Conservation (phyloP, 1,140 invertebrate genomes). For the Drosophila kikkawai region DNA sequence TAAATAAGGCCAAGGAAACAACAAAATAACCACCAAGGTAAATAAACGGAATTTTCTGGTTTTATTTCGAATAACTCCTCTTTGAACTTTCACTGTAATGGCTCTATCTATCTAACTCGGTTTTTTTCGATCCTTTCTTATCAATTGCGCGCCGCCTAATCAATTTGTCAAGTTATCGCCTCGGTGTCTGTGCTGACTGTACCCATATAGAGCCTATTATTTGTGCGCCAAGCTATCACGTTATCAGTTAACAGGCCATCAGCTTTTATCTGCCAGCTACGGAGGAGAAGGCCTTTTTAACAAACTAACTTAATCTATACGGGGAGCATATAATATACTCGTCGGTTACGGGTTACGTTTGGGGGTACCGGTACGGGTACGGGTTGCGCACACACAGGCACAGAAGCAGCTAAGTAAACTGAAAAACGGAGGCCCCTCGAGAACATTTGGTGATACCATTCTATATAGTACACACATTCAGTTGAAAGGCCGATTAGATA, state of each 20-base stretch:
- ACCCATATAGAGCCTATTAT: slow-evolving; percentile 33
- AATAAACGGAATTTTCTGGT: slow-evolving; percentile 4
- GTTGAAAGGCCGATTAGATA: slow-evolving; percentile 68
- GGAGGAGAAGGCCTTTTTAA: slow-evolving; percentile 53
- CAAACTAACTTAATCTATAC: slow-evolving; percentile 52
- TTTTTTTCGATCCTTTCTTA: slow-evolving; percentile 18
- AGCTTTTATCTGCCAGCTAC: slow-evolving; percentile 61
- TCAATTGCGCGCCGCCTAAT: slow-evolving; percentile 34
- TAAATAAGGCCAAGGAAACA: slow-evolving; percentile 29
- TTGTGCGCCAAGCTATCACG: slow-evolving; percentile 40
- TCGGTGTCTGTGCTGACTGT: slow-evolving; percentile 71
- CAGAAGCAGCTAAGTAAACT: slow-evolving; percentile 70
- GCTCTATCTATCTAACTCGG: too few relatives aligned
- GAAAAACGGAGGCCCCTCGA: slow-evolving; percentile 47
- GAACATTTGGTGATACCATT: slow-evolving; percentile 52
- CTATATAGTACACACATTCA: slow-evolving; percentile 25
- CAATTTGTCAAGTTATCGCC: slow-evolving; percentile 68
- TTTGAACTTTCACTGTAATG: not conserved
- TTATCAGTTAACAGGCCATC: slow-evolving; percentile 56
- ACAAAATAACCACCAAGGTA: not conserved
- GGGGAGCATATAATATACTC: slow-evolving; percentile 17
- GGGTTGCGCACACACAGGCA: slow-evolving; percentile 28
- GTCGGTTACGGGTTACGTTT: slow-evolving; percentile 12
- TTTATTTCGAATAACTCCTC: not conserved
- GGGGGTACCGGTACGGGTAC: slow-evolving; percentile 14